phyloP scores from a whole-genome alignment of 2,888 invertebrate genomes.

The Endotricha flammealis region DNA sequence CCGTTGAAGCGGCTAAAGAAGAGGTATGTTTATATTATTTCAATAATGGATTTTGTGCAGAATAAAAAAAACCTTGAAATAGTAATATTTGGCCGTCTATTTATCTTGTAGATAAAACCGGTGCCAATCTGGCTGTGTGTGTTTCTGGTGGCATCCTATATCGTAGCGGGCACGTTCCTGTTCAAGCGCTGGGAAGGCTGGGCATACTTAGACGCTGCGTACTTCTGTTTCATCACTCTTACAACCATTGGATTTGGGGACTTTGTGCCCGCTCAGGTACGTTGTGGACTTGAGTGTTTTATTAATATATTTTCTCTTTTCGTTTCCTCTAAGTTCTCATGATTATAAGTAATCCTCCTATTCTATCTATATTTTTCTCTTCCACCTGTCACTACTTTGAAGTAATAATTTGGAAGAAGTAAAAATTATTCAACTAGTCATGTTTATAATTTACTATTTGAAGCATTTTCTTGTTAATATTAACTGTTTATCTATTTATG shows the following conservation, averaged over 20 bases:
- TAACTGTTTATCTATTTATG: not conserved
- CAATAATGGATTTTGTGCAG: too few species aligned
- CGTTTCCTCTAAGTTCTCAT: too few species aligned
- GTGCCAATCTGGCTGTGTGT: constrained; percentile 95
- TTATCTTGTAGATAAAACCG: constrained; percentile 74
- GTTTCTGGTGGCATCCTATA: constrained; percentile 92
- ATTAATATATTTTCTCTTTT: too few species aligned
- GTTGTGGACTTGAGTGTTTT: constrained; percentile 36
- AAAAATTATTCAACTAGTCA: too few species aligned
- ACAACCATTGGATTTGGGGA: constrained; percentile 97
- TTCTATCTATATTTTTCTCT: too few species aligned
- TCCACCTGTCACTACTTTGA: too few species aligned
- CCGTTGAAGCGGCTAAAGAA: constrained; percentile 42
- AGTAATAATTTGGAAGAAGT: too few species aligned
- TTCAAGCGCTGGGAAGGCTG: constrained; percentile 92
- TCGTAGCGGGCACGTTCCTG: constrained; percentile 91
- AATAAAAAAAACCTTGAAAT: too few species aligned
- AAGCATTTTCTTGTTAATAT: too few species aligned
- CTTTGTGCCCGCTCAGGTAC: constrained; percentile 90
- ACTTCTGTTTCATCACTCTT: constrained; percentile 95
- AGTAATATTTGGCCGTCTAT: too few species aligned
- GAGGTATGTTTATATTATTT: constrained; percentile 38
- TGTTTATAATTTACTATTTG: too few species aligned
- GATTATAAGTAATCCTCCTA: too few species aligned
- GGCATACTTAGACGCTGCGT: constrained; percentile 91